Percentiles rank a stretch among this genome's conserved stretches.
phyloP scores from a whole-genome alignment of 2,113 vertebrate genomes.

The Lagopus muta region DNA sequence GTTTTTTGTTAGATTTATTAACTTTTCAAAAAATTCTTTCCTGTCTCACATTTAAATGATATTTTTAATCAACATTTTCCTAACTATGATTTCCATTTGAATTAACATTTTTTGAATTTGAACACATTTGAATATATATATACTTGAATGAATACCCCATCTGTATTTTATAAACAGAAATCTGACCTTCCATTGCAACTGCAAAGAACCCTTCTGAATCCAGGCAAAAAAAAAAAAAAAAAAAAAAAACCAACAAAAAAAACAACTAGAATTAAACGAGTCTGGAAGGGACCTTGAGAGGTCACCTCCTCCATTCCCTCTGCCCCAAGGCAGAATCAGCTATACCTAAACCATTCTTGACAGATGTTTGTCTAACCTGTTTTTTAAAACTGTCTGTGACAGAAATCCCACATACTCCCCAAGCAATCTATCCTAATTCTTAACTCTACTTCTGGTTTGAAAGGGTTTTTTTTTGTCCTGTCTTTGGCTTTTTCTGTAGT shows the following conservation, averaged over 20 bases:
- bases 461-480: background rate
- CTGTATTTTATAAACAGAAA: constrained; percentile 44
- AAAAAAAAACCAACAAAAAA: too few species aligned
- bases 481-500: background rate
- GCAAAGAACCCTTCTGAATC: background rate
- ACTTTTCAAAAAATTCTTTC: constrained; percentile 34
- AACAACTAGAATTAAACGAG: background rate
- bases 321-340: constrained; percentile 52
- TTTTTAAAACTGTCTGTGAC: constrained; percentile 35
- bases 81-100: constrained; percentile 4
- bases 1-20: constrained; percentile 41
- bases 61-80: constrained; percentile 21
- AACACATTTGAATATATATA: background rate
- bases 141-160: background rate
- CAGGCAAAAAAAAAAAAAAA: background rate
- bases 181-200: background rate
- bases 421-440: background rate
- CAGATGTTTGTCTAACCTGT: constrained; percentile 60
- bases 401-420: constrained; percentile 1
- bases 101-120: background rate
- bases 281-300: constrained; percentile 37
- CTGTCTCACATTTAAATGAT: constrained; percentile 40
- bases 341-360: constrained; percentile 55
- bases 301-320: constrained; percentile 41
- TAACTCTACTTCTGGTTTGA: background rate